Conservation (phyloP, 2,797 vertebrate species). For the Moxostoma hubbsi region DNA sequence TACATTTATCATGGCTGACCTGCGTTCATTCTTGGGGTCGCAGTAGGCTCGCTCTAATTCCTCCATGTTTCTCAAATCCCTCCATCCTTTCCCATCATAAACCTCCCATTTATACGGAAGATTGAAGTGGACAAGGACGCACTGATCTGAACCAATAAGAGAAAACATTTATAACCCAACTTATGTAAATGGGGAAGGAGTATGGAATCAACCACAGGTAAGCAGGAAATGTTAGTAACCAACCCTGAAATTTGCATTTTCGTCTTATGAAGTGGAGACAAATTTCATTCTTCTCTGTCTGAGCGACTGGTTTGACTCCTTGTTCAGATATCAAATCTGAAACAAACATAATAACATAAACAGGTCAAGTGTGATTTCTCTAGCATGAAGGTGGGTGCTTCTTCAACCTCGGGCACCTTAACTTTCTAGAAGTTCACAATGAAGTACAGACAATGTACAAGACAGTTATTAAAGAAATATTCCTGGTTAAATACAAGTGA, state of each 20-base stretch:
- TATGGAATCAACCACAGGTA: background rate
- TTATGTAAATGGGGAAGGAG: background rate
- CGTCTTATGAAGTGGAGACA: constrained; percentile 85
- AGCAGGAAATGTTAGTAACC: constrained; percentile 48
- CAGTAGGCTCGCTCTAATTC: constrained; percentile 83
- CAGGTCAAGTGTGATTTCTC: background rate
- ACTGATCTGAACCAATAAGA: constrained; percentile 74
- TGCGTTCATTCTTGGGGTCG: constrained; percentile 75
- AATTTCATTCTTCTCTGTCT: constrained; percentile 72
- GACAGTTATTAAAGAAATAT: no score
- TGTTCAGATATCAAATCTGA: constrained; percentile 54
- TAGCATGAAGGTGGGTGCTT: no score
- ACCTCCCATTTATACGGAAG: constrained; percentile 91
- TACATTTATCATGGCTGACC: constrained; percentile 57
- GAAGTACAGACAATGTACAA: no score
- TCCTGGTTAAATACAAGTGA: no score
- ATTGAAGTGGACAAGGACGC: constrained; percentile 83
- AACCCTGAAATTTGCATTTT: constrained; percentile 86
- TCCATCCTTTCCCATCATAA: constrained; percentile 76
- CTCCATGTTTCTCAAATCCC: constrained; percentile 82
- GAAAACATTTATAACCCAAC: background rate
- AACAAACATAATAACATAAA: constrained; percentile 23
- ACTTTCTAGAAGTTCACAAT: no score
- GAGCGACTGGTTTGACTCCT: constrained; percentile 5
- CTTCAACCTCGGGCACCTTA: no score